phyloP scores from a whole-genome alignment of 2,888 invertebrate species.

The Netelia fuscicornis region DNA sequence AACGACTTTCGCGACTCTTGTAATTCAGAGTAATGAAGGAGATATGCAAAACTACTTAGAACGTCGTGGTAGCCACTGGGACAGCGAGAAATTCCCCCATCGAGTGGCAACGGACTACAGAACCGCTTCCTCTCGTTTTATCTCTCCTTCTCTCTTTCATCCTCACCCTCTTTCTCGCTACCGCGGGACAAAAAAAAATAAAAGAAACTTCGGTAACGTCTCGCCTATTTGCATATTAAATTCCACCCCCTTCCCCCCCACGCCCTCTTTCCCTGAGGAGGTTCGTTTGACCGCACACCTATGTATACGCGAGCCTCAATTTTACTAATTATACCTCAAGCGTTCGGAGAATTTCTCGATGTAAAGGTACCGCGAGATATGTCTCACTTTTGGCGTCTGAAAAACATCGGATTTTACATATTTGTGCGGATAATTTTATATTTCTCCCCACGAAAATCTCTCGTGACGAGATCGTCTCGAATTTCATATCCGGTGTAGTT shows the following conservation, averaged over 20 bases:
- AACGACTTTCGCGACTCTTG: slow-evolving; percentile 69
- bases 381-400: too few species aligned
- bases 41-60: slow-evolving; percentile 78
- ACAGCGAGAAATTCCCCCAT: slow-evolving; percentile 21
- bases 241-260: slow-evolving; percentile 60
- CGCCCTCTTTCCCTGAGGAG: background rate
- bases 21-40: slow-evolving; percentile 78
- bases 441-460: too few species aligned
- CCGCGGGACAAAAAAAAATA: slow-evolving; percentile 61
- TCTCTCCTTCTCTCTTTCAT: slow-evolving; percentile 48
- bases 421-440: too few species aligned
- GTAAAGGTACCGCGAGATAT: too few species aligned
- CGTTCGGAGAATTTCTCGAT: background rate
- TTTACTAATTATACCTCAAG: slow-evolving; percentile 53
- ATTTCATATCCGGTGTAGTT: too few species aligned
- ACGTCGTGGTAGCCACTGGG: slow-evolving; percentile 15
- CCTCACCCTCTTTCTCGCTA: slow-evolving; percentile 8
- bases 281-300: slow-evolving; percentile 17
- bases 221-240: slow-evolving; percentile 79
- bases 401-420: too few species aligned
- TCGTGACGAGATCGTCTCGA: too few species aligned
- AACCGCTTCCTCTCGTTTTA: slow-evolving; percentile 67
- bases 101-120: slow-evolving; percentile 9
- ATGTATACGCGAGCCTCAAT: slow-evolving; percentile 25
- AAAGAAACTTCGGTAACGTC: slow-evolving; percentile 73